Evolutionary conservation across 2,113 vertebrate genomes (phyloP), one percentile per base, ranked within the genome.

Genomic region (Microtus richardsoni): DNA sequence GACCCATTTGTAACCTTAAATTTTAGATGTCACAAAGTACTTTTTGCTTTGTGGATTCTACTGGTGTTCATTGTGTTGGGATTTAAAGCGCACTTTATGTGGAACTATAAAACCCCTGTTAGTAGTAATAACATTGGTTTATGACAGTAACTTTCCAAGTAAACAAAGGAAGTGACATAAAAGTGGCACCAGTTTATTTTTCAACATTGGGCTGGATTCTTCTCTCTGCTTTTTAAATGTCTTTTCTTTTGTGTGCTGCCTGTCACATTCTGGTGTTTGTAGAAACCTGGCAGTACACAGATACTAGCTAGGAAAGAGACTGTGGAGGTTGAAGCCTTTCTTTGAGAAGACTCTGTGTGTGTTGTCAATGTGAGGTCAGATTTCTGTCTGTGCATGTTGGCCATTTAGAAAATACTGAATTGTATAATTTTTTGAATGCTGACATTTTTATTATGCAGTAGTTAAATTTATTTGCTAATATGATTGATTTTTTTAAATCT

Each of bases 371-470:
- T 93, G 82, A 85, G 75, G 79, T 68, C 70, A n/a, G 24, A 64
- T 54, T 64, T 85, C 47, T 83, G 28, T 75, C 79, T 74, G 7
- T 84, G 14, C 49, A 24, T 88, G 22, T 78, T 91, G 39, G 52
- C 90, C 77, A 86, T 94, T 93, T 91, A 82, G 83, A 92, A 95
- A 91, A 89, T 88, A 74, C 39, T 22, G 54, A 94, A 86, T 62
- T 89, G 44, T 44, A 19, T 41, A 79, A 2, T 95, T 89, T 91
- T 94, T 68, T 30, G 26, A 91, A 54, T 89, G 84, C 41, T 52
- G 21, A n/a, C 10, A n/a, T 64, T 62, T 41, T 22, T 88, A 60
- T 78, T 96, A 39, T 44, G n/a, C 33, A 84, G 0, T 83, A 62
- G 89, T 88, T 94, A 71, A 88, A 82, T 33, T 66, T 87, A 60